Percentiles rank a stretch among this genome's conserved stretches.
Conservation (phyloP, 1,140 invertebrate species). For the Eumaeus atala region DNA sequence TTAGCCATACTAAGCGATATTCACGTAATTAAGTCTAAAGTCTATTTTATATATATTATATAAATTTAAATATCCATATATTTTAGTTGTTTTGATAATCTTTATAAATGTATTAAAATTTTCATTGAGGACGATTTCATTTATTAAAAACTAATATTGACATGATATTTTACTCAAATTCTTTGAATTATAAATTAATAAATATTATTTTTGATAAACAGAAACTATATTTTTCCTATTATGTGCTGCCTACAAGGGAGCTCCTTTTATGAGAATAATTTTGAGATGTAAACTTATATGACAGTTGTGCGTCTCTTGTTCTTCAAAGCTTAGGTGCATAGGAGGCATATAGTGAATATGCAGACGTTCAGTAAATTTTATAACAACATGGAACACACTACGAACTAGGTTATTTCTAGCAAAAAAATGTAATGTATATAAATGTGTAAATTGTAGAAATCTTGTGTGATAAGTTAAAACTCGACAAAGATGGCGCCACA, state of each 20-base stretch:
- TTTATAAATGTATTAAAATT: background rate
- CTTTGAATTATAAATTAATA: constrained; percentile 43
- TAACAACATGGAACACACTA: background rate
- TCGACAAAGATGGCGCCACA: too few relatives aligned
- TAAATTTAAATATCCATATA: constrained; percentile 5
- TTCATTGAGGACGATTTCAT: constrained; percentile 13
- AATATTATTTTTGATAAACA: constrained; percentile 71
- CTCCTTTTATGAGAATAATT: constrained; percentile 51
- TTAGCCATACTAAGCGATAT: too few relatives aligned
- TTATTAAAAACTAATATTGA: constrained; percentile 18
- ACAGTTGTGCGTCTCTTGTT: constrained; percentile 28
- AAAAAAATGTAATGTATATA: constrained; percentile 4
- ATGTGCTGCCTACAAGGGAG: constrained; percentile 54
- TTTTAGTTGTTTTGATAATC: constrained; percentile 6
- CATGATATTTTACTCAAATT: constrained; percentile 49
- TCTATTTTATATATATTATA: too few relatives aligned
- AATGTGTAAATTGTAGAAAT: too few relatives aligned
- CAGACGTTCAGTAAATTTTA: background rate
- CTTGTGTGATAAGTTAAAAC: too few relatives aligned
- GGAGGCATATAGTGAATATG: constrained; percentile 9
- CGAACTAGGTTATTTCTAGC: constrained; percentile 1
- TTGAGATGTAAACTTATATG: constrained; percentile 55
- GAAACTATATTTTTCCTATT: constrained; percentile 66
- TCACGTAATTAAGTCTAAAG: too few relatives aligned
- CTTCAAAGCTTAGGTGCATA: constrained; percentile 12